Base-by-base conservation (phyloP, 2,113 vertebrate genomes). In the Tragulus kanchil region DNA sequence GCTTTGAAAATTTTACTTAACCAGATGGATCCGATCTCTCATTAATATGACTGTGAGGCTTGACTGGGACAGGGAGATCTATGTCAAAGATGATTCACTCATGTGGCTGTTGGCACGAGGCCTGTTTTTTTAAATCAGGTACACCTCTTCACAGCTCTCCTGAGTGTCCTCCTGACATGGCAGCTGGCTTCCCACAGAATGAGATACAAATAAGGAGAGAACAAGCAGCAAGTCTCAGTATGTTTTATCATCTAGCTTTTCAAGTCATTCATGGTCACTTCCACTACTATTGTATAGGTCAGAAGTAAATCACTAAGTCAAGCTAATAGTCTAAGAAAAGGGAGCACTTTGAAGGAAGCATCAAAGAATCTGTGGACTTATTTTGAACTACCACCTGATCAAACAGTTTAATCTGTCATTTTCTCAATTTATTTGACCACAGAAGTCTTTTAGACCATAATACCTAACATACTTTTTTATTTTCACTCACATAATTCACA, bases 1-100 rank as follows among this genome's bases (percentile, higher is more conserved):
- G 56, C 67, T 95, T 78, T 93, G 56, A 93, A 75, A 87, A 45
- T 48, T 17, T 90, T 52, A 26, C 58, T 42, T 52, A 89, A 31
- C 14, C 56, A 64, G 17, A 8, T 21, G 28, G 54, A 65, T 64
- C 54, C 56, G 61, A 82, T 52, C 59, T 78, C 48, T 75, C 59
- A 6, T 65, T 82, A 71, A 73, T 77, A 6, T 61, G 28, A 58
- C 54, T 61, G 2, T 31, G 13, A 93, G 42, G 56, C 23, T 16
- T 48, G 67, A 42, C 45, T n/a, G 5, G 79, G 28, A 14, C 23
- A 17, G 19, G 50, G 36, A 16, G 12, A 25, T 59, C 2, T 11
- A 14, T 26, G 31, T 48, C 17, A 48, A 64, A 84, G 56, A 45
- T 45, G 56, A 16, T 28, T n/a, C 31, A 5, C 12, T 11, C 36